Evolutionary conservation across 2,797 vertebrate genomes (phyloP).

Genomic region (Pseudomugil gertrudae): DNA sequence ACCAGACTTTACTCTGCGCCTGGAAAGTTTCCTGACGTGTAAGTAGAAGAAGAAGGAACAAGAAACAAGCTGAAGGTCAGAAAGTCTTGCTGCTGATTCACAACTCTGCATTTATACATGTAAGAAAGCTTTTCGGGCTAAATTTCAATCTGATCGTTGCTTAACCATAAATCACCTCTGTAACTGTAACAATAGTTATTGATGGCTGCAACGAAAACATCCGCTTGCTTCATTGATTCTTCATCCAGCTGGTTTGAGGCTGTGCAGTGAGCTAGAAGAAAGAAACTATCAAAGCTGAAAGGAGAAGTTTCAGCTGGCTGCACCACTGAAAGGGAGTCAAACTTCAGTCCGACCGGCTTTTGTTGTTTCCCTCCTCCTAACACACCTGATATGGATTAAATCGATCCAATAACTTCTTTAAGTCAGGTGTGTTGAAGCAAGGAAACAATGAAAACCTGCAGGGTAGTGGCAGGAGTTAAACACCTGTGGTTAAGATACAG

Average conservation of each 20-base stretch:
- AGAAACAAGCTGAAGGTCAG: neutral
- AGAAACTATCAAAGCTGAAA: neutral
- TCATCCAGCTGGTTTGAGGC: neutral
- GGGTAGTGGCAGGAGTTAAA: no score
- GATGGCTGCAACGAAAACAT: neutral
- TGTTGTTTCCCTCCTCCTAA: no score
- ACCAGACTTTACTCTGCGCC: neutral
- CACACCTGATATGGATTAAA: no score
- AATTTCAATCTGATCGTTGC: neutral
- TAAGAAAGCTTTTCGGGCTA: neutral
- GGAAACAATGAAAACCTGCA: no score
- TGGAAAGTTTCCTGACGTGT: constrained; percentile 32
- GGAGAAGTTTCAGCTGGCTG: constrained; percentile 8
- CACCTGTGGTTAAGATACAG: no score
- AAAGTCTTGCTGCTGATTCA: neutral
- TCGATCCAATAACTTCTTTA: no score
- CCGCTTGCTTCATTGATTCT: constrained; percentile 19
- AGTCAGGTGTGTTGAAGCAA: no score
- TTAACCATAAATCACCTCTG: neutral
- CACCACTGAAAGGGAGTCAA: neutral
- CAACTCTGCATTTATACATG: neutral
- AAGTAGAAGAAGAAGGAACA: constrained; percentile 40
- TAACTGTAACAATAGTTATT: neutral
- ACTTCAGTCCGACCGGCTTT: no score
- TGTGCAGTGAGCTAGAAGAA: neutral